Evolutionary conservation across 2,888 invertebrate species (phyloP).

Genomic region (Chrysodeixis includens): DNA sequence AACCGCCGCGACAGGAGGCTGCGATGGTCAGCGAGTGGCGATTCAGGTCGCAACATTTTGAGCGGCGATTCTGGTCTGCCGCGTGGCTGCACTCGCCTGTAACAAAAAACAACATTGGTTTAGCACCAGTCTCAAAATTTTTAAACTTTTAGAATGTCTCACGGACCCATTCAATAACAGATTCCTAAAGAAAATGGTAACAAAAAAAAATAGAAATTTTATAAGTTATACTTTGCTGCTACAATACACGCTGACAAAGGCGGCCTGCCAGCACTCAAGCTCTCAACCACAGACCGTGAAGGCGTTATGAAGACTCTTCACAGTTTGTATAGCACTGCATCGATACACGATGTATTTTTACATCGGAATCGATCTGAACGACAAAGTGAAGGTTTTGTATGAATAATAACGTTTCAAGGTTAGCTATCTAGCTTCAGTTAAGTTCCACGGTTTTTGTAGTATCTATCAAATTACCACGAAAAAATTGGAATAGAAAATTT

Average conservation of each 20-base stretch:
- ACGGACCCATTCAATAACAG: no score
- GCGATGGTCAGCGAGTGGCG: conserved; percentile 88
- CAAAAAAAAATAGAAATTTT: not conserved
- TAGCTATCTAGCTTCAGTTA: not conserved
- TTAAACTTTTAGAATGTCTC: no score
- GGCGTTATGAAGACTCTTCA: not conserved
- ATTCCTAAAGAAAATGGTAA: not conserved
- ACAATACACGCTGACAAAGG: not conserved
- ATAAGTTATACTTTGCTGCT: not conserved
- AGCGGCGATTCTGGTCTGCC: conserved; percentile 78
- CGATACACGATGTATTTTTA: not conserved
- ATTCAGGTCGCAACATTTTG: conserved; percentile 87
- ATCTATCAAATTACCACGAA: no score
- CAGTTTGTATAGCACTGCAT: not conserved
- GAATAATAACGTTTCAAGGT: not conserved
- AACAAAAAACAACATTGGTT: conserved; percentile 66
- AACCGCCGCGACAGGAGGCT: conserved; percentile 85
- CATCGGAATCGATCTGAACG: not conserved
- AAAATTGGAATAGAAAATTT: no score
- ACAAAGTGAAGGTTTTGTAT: not conserved
- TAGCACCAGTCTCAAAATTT: not conserved
- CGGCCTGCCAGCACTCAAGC: not conserved
- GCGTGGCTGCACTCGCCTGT: conserved; percentile 78
- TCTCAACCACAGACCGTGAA: not conserved
- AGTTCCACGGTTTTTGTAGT: not conserved